phyloP scores from a whole-genome alignment of 2,113 vertebrate genomes.

The Neofelis nebulosa region DNA sequence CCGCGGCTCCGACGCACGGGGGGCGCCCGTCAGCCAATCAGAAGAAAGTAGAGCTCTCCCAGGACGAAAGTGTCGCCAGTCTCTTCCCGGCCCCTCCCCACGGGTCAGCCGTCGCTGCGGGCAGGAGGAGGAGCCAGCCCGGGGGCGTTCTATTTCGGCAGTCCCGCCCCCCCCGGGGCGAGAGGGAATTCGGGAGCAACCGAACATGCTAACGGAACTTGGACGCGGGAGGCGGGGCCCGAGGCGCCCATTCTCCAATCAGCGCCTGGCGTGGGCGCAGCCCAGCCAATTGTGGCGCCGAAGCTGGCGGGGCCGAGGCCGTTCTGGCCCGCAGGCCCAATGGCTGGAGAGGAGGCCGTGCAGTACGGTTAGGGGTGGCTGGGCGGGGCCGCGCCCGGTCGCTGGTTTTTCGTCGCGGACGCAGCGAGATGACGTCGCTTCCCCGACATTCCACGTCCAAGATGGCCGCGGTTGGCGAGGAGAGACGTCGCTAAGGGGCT shows the following conservation, averaged over 20 bases:
- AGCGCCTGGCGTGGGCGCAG: neutral
- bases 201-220: constrained; percentile 78
- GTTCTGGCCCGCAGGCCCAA: neutral
- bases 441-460: constrained; percentile 58
- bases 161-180: neutral
- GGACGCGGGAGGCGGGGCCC: neutral
- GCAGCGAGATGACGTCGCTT: constrained; percentile 60
- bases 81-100: neutral
- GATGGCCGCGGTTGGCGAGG: constrained; percentile 65
- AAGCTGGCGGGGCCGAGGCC: neutral
- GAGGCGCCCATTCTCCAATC: neutral
- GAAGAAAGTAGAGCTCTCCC: constrained; percentile 5
- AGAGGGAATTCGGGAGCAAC: constrained; percentile 57
- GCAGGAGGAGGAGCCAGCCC: neutral
- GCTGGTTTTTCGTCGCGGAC: neutral
- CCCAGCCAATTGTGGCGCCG: constrained; percentile 34
- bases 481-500: constrained; percentile 68
- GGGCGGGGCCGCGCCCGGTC: constrained; percentile 40
- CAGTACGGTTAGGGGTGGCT: neutral
- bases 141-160: neutral
- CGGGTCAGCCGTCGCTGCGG: neutral
- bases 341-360: neutral
- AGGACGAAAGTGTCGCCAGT: neutral
- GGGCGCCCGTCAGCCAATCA: constrained; percentile 59
- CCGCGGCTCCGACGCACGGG: constrained; percentile 5